phyloP scores from a whole-genome alignment of 2,797 vertebrate species.

The Ctenochaetus hawaiiensis region DNA sequence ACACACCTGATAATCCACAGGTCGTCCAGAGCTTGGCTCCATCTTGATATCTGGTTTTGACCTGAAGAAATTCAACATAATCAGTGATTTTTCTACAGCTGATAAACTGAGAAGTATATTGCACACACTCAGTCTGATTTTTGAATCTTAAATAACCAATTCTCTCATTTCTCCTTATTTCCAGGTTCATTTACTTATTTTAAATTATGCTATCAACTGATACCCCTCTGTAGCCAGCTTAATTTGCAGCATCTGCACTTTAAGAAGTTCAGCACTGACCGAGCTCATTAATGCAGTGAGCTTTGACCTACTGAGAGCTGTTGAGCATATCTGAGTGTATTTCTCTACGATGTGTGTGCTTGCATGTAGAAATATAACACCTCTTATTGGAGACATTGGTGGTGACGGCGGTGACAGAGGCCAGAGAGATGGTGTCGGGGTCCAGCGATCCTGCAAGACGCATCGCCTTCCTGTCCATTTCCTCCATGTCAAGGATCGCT shows the following conservation, averaged over 20 bases:
- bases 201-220: not conserved
- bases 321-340: not conserved
- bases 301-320: not conserved
- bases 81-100: not conserved
- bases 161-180: not conserved
- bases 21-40: constrained; percentile 93
- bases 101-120: not conserved
- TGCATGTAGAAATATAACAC: constrained; percentile 72
- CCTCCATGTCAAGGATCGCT: constrained; percentile 92
- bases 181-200: not conserved
- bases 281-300: constrained; percentile 1
- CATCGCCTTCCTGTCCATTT: constrained; percentile 89
- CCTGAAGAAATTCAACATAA: constrained; percentile 77
- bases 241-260: constrained; percentile 9
- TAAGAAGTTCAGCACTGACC: not conserved
- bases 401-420: constrained; percentile 95
- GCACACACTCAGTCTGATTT: not conserved
- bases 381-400: constrained; percentile 98
- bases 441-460: constrained; percentile 87
- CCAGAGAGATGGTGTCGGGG: constrained; percentile 92
- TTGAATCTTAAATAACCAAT: not conserved
- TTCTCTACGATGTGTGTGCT: not conserved
- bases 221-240: not conserved
- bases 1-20: constrained; percentile 96
- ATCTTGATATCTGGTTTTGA: constrained; percentile 99